These are phyloP conservation scores for Cheilosia variabilis DNA, from an alignment of 2,888 invertebrate species.

Conservation along the genomic window DNA sequence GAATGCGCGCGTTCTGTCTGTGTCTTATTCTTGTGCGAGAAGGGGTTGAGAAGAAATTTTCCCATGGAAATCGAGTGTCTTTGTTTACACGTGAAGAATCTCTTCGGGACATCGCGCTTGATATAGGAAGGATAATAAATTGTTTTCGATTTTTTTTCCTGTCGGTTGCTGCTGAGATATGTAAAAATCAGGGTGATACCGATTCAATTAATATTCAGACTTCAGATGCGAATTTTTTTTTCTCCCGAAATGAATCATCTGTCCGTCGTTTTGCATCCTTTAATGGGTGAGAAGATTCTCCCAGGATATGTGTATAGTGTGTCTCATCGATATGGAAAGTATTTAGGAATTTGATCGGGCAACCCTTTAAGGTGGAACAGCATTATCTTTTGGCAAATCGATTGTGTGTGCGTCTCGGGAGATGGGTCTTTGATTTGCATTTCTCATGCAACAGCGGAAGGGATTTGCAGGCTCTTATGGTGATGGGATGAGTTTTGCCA, in stretches of 20 bases:
- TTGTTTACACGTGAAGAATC: constrained; percentile 74
- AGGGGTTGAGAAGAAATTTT: constrained; percentile 72
- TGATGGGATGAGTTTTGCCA: constrained; percentile 51
- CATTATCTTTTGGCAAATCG: constrained; percentile 18
- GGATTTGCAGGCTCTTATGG: constrained; percentile 57
- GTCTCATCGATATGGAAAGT: constrained; percentile 69
- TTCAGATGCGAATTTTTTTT: constrained; percentile 70
- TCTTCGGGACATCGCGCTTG: constrained; percentile 66
- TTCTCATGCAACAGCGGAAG: constrained; percentile 69
- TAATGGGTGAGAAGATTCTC: constrained; percentile 74
- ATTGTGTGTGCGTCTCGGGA: constrained; percentile 32
- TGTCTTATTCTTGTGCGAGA: constrained; percentile 33
- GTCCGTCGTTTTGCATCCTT: constrained; percentile 58
- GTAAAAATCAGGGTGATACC: constrained; percentile 67
- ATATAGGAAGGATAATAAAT: constrained; percentile 70
- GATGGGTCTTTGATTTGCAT: constrained; percentile 64
- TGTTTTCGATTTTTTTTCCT: constrained; percentile 36
- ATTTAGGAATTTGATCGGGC: constrained; percentile 55
- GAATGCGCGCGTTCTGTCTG: constrained; percentile 65
- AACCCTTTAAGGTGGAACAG: constrained; percentile 66
- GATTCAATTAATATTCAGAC: constrained; percentile 75
- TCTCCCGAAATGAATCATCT: constrained; percentile 52
- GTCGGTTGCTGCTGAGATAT: constrained; percentile 28
- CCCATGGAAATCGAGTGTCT: constrained; percentile 74
- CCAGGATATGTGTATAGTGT: constrained; percentile 37